Conservation (phyloP, 2,797 vertebrate genomes). For the Rhinoraja longicauda region DNA sequence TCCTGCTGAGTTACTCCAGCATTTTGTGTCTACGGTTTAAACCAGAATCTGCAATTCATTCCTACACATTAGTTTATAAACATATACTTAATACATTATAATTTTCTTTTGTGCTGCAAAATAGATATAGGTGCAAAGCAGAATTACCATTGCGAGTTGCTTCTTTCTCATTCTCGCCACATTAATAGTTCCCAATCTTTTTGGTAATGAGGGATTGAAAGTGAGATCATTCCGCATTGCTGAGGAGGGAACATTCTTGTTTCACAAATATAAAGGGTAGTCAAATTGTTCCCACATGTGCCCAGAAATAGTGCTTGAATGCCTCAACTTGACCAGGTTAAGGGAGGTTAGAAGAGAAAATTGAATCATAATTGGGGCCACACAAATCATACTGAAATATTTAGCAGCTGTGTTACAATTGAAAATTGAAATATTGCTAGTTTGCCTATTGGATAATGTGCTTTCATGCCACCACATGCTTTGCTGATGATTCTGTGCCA, state of each 20-base stretch:
- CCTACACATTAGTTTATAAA: background rate
- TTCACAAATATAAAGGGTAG: background rate
- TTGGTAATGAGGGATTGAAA: background rate
- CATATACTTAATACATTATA: background rate
- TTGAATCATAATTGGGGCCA: background rate
- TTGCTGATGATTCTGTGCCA: background rate
- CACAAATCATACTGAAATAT: slow-evolving; percentile 11
- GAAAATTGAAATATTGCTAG: background rate
- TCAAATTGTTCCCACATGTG: background rate
- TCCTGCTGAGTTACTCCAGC: no score
- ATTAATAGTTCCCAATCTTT: background rate
- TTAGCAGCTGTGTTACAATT: background rate
- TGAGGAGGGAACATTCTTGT: background rate
- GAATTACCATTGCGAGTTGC: background rate
- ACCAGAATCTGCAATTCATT: no score
- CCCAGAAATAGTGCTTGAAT: background rate
- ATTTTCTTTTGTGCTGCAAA: background rate
- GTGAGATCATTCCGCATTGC: background rate
- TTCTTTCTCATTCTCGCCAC: background rate
- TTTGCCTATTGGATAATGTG: background rate
- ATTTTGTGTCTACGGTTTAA: no score
- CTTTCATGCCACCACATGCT: no score
- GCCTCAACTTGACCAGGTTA: background rate
- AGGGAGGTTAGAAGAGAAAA: background rate
- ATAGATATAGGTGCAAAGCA: background rate